These are phyloP conservation scores for Rhadina sibilatrix DNA, from an alignment of 2,113 vertebrate genomes.

Conservation along the genomic window DNA sequence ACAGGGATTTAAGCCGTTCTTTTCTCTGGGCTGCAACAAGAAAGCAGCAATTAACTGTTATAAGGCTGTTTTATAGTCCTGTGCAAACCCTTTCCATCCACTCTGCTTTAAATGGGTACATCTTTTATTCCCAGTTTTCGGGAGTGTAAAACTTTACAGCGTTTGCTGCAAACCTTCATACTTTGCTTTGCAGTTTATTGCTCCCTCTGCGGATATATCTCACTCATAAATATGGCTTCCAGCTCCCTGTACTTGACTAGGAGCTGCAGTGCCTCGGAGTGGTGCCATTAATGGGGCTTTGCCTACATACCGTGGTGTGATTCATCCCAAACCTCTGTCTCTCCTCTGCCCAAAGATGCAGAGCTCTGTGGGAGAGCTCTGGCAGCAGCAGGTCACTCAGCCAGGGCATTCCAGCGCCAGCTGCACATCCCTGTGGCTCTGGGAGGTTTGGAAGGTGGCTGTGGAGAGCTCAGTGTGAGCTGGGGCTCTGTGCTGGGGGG, in stretches of 20 bases:
- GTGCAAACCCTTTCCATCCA: constrained; percentile 57
- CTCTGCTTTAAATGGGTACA: constrained; percentile 60
- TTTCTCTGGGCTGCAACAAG: constrained; percentile 15
- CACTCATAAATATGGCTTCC: constrained; percentile 68
- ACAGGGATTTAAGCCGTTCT: not conserved
- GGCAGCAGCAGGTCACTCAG: not conserved
- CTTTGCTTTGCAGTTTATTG: constrained; percentile 67
- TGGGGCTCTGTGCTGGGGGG: not conserved
- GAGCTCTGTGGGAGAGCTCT: not conserved
- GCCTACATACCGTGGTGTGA: not conserved
- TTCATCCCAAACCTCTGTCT: not conserved
- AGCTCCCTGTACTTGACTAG: not conserved
- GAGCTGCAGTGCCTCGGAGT: not conserved
- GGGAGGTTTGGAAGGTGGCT: not conserved
- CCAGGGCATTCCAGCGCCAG: rapidly evolving
- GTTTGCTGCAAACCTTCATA: constrained; percentile 68
- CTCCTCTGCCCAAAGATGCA: rapidly evolving
- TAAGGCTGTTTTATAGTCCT: constrained; percentile 57
- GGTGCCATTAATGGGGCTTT: not conserved
- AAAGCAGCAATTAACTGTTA: constrained; percentile 60
- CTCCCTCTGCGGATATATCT: constrained; percentile 70
- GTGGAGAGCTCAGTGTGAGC: not conserved
- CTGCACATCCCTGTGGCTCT: not conserved
- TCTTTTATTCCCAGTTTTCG: constrained; percentile 74
- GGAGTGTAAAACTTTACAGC: constrained; percentile 77